phyloP scores from a whole-genome alignment of 2,113 vertebrate species.

The Trochalopteron elliotii region DNA sequence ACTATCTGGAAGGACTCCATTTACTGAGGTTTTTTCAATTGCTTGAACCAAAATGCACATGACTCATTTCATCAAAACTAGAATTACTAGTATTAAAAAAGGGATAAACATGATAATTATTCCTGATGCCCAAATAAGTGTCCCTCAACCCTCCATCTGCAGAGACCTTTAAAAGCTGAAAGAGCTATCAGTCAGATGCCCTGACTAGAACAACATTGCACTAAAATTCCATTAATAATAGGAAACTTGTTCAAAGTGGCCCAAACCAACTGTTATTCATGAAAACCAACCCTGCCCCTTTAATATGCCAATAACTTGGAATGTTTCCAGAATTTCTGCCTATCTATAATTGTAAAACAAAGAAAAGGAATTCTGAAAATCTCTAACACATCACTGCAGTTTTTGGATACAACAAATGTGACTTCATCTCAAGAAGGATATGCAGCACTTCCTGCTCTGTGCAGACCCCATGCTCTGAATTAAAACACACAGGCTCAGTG shows the following conservation, averaged over 20 bases:
- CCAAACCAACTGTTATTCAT: not conserved
- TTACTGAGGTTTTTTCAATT: not conserved
- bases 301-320: not conserved
- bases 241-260: not conserved
- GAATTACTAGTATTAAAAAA: not conserved
- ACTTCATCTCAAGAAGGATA: not conserved
- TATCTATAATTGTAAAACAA: not conserved
- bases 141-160: not conserved
- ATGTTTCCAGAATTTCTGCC: not conserved
- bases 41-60: not conserved
- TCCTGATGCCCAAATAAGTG: not conserved
- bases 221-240: not conserved
- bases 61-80: not conserved
- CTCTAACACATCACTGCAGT: not conserved
- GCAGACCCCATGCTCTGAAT: not conserved
- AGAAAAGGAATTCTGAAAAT: not conserved
- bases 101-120: not conserved
- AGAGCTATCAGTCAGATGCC: not conserved
- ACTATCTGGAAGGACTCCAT: not conserved
- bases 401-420: not conserved
- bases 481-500: not conserved
- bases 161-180: not conserved
- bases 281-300: not conserved
- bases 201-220: not conserved
- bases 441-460: not conserved